phyloP scores from a whole-genome alignment of 2,797 vertebrate species.

The Alauda arvensis region DNA sequence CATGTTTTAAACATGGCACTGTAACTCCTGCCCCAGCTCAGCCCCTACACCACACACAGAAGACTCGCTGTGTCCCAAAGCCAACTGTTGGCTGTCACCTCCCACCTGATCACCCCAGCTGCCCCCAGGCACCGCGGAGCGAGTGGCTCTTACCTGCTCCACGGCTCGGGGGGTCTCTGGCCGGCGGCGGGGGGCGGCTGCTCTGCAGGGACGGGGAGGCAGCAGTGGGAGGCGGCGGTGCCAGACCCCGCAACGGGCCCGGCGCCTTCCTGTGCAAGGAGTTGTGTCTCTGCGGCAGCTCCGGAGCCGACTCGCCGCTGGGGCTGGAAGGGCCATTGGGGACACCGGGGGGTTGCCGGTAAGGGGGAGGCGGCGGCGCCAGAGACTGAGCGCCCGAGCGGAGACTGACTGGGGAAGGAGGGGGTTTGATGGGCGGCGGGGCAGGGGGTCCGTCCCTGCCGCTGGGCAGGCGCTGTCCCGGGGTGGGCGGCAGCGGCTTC shows the following conservation, averaged over 20 bases:
- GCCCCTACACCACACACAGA: background rate
- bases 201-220: constrained; percentile 79
- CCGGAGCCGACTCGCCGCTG: constrained; percentile 77
- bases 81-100: fast-evolving
- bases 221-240: constrained; percentile 77
- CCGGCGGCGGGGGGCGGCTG: constrained; percentile 86
- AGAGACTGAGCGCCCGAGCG: constrained; percentile 70
- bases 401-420: constrained; percentile 75
- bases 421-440: constrained; percentile 74
- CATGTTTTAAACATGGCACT: fast-evolving
- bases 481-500: constrained; percentile 88
- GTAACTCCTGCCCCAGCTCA: background rate
- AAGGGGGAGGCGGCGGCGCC: constrained; percentile 86
- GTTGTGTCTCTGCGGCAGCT: constrained; percentile 93
- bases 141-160: constrained; percentile 80
- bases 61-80: fast-evolving
- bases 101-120: background rate
- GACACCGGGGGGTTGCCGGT: constrained; percentile 79
- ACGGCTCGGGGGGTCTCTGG: constrained; percentile 87
- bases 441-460: constrained; percentile 68
- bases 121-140: fast-evolving
- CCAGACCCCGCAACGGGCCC: constrained; percentile 68
- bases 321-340: constrained; percentile 84
- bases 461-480: constrained; percentile 72
- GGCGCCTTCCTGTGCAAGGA: constrained; percentile 87